Percentiles rank a stretch among this genome's conserved stretches.
These are phyloP conservation scores for Odobenus rosmarus DNA, from an alignment of 2,113 vertebrate genomes.

Conservation along the genomic window DNA sequence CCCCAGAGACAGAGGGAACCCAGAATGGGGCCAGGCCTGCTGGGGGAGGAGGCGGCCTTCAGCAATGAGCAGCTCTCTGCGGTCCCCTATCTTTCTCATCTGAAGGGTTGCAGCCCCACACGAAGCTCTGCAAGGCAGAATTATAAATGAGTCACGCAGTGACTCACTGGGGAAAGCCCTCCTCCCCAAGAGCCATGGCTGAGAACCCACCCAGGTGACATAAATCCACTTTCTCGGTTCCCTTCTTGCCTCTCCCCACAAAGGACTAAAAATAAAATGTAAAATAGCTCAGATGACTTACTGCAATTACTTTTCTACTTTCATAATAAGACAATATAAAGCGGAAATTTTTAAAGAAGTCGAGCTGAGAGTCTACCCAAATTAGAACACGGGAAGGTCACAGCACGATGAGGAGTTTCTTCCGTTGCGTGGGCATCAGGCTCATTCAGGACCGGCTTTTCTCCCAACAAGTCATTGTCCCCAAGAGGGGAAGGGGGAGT, in stretches of 20 bases:
- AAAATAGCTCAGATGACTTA: not conserved
- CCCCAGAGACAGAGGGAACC: not conserved
- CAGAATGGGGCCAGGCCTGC: not conserved
- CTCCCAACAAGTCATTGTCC: not conserved
- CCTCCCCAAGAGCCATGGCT: not conserved
- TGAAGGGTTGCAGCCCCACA: not conserved
- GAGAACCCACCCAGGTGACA: conserved; percentile 25
- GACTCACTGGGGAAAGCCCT: conserved; percentile 50
- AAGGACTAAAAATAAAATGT: not conserved
- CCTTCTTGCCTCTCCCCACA: not conserved
- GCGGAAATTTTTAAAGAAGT: not conserved
- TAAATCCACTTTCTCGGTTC: not conserved
- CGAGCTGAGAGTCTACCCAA: not conserved
- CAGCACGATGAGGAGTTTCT: accelerated
- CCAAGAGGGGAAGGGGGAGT: not conserved
- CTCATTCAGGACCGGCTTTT: not conserved
- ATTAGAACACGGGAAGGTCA: not conserved
- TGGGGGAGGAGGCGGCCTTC: not conserved
- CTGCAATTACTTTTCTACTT: not conserved
- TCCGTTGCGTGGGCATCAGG: not conserved
- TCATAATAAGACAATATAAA: not conserved
- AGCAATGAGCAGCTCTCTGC: not conserved
- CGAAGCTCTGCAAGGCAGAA: not conserved
- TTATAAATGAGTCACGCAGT: not conserved
- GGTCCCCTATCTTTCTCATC: not conserved